phyloP scores from a whole-genome alignment of 2,113 vertebrate species.

The Mugil cephalus region DNA sequence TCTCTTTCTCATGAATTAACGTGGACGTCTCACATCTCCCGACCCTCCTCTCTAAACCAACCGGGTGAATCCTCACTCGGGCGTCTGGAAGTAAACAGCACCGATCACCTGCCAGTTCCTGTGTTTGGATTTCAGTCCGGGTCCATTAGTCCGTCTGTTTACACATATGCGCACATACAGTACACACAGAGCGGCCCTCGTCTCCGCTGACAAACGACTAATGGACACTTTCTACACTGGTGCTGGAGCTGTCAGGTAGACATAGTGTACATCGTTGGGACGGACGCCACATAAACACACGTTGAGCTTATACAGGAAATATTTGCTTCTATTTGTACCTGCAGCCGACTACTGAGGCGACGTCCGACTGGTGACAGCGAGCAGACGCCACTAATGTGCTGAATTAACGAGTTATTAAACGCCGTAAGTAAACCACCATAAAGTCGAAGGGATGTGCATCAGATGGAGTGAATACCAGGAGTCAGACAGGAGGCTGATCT shows the following conservation, averaged over 20 bases:
- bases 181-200: conserved; percentile 33
- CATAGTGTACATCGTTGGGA: conserved; percentile 65
- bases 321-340: background rate
- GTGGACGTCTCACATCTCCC: conserved; percentile 17
- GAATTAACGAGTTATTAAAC: conserved; percentile 2
- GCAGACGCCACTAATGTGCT: background rate
- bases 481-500: conserved; percentile 28
- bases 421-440: conserved; percentile 3
- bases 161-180: conserved; percentile 43
- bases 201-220: conserved; percentile 65
- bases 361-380: background rate
- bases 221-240: conserved; percentile 58
- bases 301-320: conserved; percentile 24
- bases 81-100: conserved; percentile 62
- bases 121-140: conserved; percentile 75
- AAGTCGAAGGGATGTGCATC: conserved; percentile 20
- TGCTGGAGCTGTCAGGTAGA: conserved; percentile 56
- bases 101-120: conserved; percentile 71
- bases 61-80: conserved; percentile 32
- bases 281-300: conserved; percentile 48
- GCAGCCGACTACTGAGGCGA: background rate
- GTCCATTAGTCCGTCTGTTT: conserved; percentile 77
- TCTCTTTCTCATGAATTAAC: conserved; percentile 28
- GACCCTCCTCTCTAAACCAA: conserved; percentile 14
- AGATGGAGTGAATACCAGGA: conserved; percentile 35